A percentile compares a stretch with the other conserved stretches of the same genome.
phyloP scores from a whole-genome alignment of 1,140 invertebrate genomes.

The Magallana ariakensis region DNA sequence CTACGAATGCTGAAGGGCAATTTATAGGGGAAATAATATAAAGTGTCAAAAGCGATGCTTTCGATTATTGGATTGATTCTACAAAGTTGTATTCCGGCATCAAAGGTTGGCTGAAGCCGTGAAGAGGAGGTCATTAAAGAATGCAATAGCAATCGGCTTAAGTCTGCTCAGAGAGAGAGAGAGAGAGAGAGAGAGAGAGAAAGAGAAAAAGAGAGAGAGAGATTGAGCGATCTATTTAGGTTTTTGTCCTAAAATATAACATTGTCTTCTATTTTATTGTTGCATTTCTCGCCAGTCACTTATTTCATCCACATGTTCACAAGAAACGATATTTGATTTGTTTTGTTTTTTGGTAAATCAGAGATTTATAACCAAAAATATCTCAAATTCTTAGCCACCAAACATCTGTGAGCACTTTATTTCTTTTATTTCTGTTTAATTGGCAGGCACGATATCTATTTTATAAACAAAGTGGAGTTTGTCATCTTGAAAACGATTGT shows the following conservation, averaged over 20 bases:
- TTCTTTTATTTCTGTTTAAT: too few relatives aligned
- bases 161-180: neutral
- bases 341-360: too few relatives aligned
- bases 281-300: too few relatives aligned
- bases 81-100: neutral
- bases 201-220: neutral
- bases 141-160: neutral
- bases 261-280: too few relatives aligned
- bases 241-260: neutral
- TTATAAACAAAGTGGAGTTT: too few relatives aligned
- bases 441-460: too few relatives aligned
- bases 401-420: too few relatives aligned
- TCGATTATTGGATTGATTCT: conserved; percentile 2
- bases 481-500: too few relatives aligned
- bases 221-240: neutral
- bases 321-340: too few relatives aligned
- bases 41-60: conserved; percentile 13
- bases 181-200: neutral
- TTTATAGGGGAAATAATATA: neutral
- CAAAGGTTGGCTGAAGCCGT: neutral
- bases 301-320: too few relatives aligned
- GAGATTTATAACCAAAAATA: too few relatives aligned
- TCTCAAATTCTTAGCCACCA: too few relatives aligned
- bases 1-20: neutral
- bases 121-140: neutral